Base-by-base conservation (phyloP, 2,113 vertebrate genomes). In the Glaucidium brasilianum region DNA sequence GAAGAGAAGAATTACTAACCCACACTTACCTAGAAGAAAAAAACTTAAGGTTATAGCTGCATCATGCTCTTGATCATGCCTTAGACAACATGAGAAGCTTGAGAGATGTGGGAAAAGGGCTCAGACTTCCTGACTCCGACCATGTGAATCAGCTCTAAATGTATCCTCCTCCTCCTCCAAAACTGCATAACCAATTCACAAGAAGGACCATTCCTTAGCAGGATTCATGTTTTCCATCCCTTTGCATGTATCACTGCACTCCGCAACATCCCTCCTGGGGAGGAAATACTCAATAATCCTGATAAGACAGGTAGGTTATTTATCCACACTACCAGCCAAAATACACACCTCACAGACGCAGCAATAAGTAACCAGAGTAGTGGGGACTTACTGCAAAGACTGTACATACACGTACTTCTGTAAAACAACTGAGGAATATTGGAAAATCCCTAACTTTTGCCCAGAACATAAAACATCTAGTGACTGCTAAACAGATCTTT, bases 361-460 rank as follows among this genome's bases (percentile, higher is more conserved):
- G n/a, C 34, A 69, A 3, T n/a, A 76, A 60, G 26, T 10, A 76
- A 15, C 9, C 43, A 49, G 18, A 86, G 43, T 18, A 62, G 10
- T 32, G 73, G 19, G 18, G 39, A 79, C 34, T 84, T 76, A 35
- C 0, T 79, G 58, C 49, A 79, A 76, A 47, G 41, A 20, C 18
- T 20, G n/a, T 4, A 84, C 4, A 34, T 39, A 58, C 15, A 11
- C 5, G 2, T 29, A 52, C 37, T 87, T 67, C 73, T 52, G 19
- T 17, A 55, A 72, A 76, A 69, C 47, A 74, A 30, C 43, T 55
- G 19, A 91, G 47, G 64, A 78, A 52, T 66, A 89, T 0, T 74
- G 80, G 89, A 95, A 95, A 74, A 91, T 67, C 84, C 62, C 71
- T 45, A 79, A 90, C 41, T 96, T 94, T 41, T 94, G 84, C 77